Conservation (phyloP, 2,888 invertebrate species). For the Agriotes lineatus region DNA sequence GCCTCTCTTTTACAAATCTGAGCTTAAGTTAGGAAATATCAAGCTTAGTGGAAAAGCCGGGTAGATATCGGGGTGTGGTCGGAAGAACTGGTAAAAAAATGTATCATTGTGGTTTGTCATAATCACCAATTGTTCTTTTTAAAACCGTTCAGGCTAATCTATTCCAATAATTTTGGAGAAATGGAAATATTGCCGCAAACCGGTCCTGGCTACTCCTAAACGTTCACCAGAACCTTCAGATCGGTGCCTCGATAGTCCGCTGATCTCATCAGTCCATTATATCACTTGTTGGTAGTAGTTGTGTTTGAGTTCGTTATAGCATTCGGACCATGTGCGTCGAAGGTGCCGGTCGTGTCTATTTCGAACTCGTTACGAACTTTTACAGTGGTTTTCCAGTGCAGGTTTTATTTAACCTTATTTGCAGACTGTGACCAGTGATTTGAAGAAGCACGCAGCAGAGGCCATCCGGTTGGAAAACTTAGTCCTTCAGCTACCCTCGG, state of each 20-base stretch:
- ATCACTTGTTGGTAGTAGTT: not conserved
- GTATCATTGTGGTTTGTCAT: too few relatives aligned
- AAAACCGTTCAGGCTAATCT: too few relatives aligned
- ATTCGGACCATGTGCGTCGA: not conserved
- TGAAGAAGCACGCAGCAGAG: slow-evolving; percentile 78
- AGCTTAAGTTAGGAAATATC: too few relatives aligned
- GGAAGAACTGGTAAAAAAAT: too few relatives aligned
- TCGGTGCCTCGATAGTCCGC: not conserved
- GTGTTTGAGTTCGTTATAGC: not conserved
- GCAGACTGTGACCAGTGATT: slow-evolving; percentile 78
- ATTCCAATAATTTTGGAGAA: too few relatives aligned
- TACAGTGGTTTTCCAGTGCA: not conserved
- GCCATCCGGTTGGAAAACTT: slow-evolving; percentile 74
- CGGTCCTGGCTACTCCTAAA: not conserved
- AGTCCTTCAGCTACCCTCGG: slow-evolving; percentile 74
- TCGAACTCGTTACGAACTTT: not conserved
- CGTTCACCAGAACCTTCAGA: slow-evolving; percentile 10
- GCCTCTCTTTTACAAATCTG: too few relatives aligned
- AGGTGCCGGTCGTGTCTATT: slow-evolving; percentile 1
- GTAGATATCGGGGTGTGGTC: too few relatives aligned
- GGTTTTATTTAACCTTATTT: slow-evolving; percentile 47
- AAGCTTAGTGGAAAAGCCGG: too few relatives aligned
- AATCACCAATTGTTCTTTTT: too few relatives aligned
- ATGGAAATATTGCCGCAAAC: too few relatives aligned
- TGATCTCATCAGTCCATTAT: slow-evolving; percentile 34